These are phyloP conservation scores for Ochotona curzoniae DNA, from an alignment of 2,113 vertebrate species.

Conservation along the genomic window DNA sequence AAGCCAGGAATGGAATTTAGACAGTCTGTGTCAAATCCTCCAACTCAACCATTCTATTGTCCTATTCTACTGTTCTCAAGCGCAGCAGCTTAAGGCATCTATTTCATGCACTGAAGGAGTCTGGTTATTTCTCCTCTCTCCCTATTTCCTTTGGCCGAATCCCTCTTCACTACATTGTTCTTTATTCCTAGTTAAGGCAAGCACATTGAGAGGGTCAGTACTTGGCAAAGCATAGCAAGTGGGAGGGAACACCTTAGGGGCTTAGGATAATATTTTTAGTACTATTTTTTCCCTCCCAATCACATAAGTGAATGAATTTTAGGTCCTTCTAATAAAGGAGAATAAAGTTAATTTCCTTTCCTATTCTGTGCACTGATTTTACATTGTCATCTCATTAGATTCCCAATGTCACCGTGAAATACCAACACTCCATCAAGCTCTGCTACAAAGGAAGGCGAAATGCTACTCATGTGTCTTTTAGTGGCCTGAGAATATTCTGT, in stretches of 20 bases:
- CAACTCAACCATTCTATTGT: not conserved
- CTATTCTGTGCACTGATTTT: not conserved
- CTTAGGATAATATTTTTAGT: not conserved
- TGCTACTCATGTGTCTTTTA: conserved; percentile 28
- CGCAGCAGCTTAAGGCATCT: not conserved
- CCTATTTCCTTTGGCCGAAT: not conserved
- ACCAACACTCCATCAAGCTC: conserved; percentile 49
- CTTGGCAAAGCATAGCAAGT: accelerated
- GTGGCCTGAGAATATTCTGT: conserved; percentile 62
- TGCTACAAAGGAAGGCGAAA: not conserved
- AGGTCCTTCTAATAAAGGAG: conserved; percentile 40
- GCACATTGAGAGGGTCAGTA: not conserved
- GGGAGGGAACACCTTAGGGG: not conserved
- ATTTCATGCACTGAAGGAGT: not conserved
- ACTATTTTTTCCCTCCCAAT: conserved; percentile 12
- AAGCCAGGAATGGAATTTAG: not conserved
- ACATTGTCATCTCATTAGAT: conserved; percentile 55
- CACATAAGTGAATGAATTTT: conserved; percentile 43
- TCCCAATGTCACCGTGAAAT: conserved; percentile 5
- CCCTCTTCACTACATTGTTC: not conserved
- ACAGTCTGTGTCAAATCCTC: not conserved
- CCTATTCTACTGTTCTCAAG: not conserved
- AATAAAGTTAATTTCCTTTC: conserved; percentile 50
- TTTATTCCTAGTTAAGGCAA: not conserved
- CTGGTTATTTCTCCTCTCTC: not conserved